Conservation (phyloP, 2,888 invertebrate species). For the Xanthorhoe spadicearia region DNA sequence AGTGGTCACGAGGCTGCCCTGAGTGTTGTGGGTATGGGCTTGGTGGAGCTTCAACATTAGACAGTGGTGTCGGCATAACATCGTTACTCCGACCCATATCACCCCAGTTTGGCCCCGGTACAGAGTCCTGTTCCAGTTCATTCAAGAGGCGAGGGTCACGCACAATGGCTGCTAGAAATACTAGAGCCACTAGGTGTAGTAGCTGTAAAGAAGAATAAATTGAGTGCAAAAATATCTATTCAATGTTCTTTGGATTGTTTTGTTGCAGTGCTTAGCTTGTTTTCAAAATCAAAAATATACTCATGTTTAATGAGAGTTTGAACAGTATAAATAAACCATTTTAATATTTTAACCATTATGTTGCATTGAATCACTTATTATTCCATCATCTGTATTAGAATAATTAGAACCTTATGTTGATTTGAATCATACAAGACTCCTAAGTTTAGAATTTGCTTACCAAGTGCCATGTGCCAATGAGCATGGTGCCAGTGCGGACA, state of each 20-base stretch:
- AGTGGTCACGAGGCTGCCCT: constrained; percentile 82
- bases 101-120: constrained; percentile 68
- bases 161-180: constrained; percentile 89
- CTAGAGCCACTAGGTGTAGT: constrained; percentile 90
- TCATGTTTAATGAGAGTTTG: background rate
- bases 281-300: background rate
- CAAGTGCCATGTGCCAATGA: constrained; percentile 93
- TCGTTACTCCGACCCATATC: constrained; percentile 67
- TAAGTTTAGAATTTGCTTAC: constrained; percentile 80
- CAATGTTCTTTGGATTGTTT: background rate
- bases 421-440: too few species aligned
- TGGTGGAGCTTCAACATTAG: constrained; percentile 87
- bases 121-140: constrained; percentile 83
- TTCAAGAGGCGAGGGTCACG: constrained; percentile 89
- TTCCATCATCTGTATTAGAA: too few species aligned
- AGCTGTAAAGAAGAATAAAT: constrained; percentile 77
- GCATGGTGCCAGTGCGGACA: constrained; percentile 92
- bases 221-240: background rate
- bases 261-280: too few species aligned
- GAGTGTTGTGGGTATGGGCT: constrained; percentile 81
- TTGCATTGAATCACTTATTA: too few species aligned
- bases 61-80: constrained; percentile 88
- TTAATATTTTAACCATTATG: too few species aligned
- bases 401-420: too few species aligned
- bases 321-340: too few species aligned